A percentile compares a stretch with the other conserved stretches of the same genome.
Evolutionary conservation across 1,140 invertebrate species (phyloP).

Genomic region (Meloidogyne chitwoodi): DNA sequence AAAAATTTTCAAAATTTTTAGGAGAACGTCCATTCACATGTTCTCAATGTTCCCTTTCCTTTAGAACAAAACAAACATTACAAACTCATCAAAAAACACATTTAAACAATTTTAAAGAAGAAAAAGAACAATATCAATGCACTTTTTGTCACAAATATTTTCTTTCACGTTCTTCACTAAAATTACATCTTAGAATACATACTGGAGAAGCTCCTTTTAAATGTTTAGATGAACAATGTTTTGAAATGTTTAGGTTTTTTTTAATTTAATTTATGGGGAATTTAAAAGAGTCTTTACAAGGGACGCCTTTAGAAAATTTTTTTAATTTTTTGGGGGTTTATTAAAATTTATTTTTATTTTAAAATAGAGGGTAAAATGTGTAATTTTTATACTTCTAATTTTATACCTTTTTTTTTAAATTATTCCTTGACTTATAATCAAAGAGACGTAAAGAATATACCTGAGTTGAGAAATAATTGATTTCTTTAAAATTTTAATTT

Average conservation of each 20-base stretch:
- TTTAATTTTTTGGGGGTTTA: too few relatives aligned
- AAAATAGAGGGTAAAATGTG: too few relatives aligned
- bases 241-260: not conserved
- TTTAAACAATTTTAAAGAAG: not conserved
- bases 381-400: too few relatives aligned
- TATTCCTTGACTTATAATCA: too few relatives aligned
- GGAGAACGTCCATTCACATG: conserved; percentile 13
- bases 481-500: too few relatives aligned
- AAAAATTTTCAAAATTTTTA: not conserved
- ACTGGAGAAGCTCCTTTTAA: conserved; percentile 12
- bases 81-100: conserved; percentile 6
- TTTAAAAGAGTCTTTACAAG: too few relatives aligned
- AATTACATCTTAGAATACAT: conserved; percentile 10
- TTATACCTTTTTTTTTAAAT: too few relatives aligned
- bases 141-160: not conserved
- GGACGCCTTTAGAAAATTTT: too few relatives aligned
- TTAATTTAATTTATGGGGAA: not conserved
- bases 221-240: not conserved
- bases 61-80: not conserved
- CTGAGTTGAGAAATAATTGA: too few relatives aligned
- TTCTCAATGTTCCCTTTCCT: not conserved
- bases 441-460: too few relatives aligned
- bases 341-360: too few relatives aligned
- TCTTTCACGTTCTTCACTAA: conserved; percentile 13
- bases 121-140: conserved; percentile 4